These are phyloP conservation scores for Sitta carolinensis DNA, from an alignment of 2,797 vertebrate species.

Conservation along the genomic window DNA sequence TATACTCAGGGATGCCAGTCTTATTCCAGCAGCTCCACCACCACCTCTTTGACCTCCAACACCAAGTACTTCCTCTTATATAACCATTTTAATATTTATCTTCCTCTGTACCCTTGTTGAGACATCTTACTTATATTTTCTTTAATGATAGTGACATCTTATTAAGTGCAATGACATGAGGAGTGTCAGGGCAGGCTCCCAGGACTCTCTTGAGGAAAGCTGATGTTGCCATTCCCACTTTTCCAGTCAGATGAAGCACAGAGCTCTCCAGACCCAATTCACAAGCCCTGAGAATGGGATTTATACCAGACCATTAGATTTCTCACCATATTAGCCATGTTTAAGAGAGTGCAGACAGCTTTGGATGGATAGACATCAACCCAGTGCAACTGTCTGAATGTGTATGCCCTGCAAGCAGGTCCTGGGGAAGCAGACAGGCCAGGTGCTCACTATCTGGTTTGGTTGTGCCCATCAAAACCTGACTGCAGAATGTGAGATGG, in stretches of 20 bases:
- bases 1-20: background rate
- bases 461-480: background rate
- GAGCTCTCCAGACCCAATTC: background rate
- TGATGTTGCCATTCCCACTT: background rate
- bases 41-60: background rate
- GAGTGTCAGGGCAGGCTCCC: background rate
- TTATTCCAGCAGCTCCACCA: background rate
- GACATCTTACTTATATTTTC: background rate
- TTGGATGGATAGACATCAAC: background rate
- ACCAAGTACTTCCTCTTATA: background rate
- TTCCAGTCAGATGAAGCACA: background rate
- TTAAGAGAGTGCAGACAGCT: background rate
- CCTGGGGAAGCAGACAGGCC: background rate
- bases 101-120: background rate
- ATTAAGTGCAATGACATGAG: background rate
- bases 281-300: background rate
- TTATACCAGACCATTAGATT: background rate
- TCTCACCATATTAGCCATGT: background rate
- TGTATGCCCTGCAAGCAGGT: background rate
- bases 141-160: background rate
- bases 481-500: background rate
- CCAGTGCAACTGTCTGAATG: background rate
- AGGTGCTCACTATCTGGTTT: background rate
- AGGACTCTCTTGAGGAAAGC: background rate
- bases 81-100: background rate